A percentile compares a stretch with the other conserved stretches of the same genome.
Conservation (phyloP, 2,113 vertebrate species). For the Nematolebias whitei region DNA sequence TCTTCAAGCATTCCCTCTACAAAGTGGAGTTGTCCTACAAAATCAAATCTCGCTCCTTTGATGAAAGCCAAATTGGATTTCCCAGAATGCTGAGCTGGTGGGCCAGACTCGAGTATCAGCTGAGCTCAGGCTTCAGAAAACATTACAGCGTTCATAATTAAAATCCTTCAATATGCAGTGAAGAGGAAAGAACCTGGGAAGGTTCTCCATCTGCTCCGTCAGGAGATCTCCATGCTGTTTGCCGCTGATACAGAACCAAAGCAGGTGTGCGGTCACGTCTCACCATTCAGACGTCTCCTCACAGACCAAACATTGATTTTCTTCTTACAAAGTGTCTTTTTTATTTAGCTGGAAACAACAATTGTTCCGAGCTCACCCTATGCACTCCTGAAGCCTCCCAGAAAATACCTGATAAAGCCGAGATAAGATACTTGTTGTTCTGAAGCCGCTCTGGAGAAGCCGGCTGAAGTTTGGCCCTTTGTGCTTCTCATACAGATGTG, state of each 20-base stretch:
- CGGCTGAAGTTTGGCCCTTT: neutral
- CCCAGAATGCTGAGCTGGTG: conserved; percentile 37
- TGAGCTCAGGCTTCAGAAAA: conserved; percentile 34
- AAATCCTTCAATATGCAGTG: conserved; percentile 8
- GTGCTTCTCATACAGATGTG: neutral
- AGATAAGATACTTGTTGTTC: neutral
- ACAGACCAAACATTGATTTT: neutral
- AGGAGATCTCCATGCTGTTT: neutral
- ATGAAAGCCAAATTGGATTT: conserved; percentile 55
- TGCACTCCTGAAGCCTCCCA: neutral
- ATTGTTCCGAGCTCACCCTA: neutral
- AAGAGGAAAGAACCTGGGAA: neutral
- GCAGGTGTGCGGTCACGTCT: neutral
- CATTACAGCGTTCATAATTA: conserved; percentile 41
- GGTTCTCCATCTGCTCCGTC: neutral
- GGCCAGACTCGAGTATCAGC: neutral
- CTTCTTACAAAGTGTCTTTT: neutral
- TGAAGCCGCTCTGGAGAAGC: neutral
- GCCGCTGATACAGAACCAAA: neutral
- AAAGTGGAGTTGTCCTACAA: conserved; percentile 25
- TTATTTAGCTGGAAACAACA: neutral
- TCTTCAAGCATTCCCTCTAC: conserved; percentile 42
- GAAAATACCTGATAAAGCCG: neutral
- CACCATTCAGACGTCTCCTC: neutral
- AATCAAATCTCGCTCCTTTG: conserved; percentile 48